These are phyloP conservation scores for Puma concolor DNA, from an alignment of 2,113 vertebrate species.

Conservation along the genomic window DNA sequence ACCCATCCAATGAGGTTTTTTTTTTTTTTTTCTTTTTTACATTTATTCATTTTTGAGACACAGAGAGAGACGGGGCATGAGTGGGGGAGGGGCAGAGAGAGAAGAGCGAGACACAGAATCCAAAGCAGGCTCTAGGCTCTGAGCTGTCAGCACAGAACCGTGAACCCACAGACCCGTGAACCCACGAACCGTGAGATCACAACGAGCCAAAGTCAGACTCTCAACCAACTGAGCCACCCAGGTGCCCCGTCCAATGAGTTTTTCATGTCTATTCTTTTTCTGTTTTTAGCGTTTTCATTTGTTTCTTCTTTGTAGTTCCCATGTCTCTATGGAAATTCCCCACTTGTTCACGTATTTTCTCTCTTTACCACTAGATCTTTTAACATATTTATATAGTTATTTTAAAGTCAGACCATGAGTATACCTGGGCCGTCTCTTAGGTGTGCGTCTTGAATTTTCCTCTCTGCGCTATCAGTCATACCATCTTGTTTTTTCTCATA, in stretches of 20 bases:
- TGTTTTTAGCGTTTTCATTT: neutral
- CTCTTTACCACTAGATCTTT: neutral
- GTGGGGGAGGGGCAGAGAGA: neutral
- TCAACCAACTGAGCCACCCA: neutral
- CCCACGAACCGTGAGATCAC: neutral
- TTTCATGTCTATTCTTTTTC: neutral
- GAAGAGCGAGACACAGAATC: neutral
- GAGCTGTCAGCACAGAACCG: neutral
- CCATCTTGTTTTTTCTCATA: neutral
- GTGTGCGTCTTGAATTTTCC: neutral
- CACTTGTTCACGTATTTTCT: neutral
- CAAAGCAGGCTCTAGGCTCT: neutral
- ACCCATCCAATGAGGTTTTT: neutral
- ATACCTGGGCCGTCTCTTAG: neutral
- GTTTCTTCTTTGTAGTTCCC: neutral
- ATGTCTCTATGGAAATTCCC: neutral
- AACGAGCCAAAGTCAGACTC: neutral
- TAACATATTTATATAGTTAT: neutral
- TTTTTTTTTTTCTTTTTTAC: neutral
- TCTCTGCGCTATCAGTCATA: neutral
- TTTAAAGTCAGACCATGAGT: neutral
- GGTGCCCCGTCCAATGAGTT: neutral
- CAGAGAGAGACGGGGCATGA: too few relatives aligned
- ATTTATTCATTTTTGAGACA: too few relatives aligned
- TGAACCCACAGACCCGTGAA: too few relatives aligned